A percentile compares a stretch with the other conserved stretches of the same genome.
Conservation (phyloP, 2,113 vertebrate species). For the Gavia stellata region DNA sequence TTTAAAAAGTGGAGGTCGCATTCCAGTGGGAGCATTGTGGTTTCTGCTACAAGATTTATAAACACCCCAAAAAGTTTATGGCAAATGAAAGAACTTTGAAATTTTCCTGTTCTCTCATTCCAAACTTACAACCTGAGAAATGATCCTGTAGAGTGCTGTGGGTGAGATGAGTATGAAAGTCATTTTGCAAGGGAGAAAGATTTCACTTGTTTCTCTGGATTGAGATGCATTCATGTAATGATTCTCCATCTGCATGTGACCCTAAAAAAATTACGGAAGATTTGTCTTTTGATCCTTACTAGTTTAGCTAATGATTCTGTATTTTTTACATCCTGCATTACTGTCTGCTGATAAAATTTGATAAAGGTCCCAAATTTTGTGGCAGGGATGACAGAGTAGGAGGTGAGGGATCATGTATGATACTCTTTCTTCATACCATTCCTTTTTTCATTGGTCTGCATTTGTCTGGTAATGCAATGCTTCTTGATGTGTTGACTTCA, state of each 20-base stretch:
- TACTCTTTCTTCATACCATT: background rate
- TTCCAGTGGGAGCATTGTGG: background rate
- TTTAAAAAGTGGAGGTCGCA: conserved; percentile 14
- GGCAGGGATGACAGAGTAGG: background rate
- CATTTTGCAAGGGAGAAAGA: background rate
- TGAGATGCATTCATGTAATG: background rate
- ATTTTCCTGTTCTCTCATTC: background rate
- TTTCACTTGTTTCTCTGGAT: background rate
- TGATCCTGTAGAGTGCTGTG: background rate
- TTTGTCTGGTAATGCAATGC: background rate
- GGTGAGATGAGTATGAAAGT: background rate
- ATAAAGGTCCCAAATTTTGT: background rate
- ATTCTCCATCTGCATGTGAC: background rate
- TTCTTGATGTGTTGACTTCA: background rate
- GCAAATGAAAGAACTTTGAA: background rate
- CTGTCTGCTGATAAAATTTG: background rate
- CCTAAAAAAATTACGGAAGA: background rate
- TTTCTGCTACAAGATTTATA: conserved; percentile 14
- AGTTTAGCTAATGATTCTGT: background rate
- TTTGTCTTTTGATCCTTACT: background rate
- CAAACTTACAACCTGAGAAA: conserved; percentile 10
- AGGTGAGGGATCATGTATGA: background rate
- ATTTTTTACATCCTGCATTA: background rate
- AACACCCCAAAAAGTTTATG: background rate
- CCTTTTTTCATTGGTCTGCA: background rate